Evolutionary conservation across 2,113 vertebrate genomes (phyloP).

Genomic region (Solea senegalensis): DNA sequence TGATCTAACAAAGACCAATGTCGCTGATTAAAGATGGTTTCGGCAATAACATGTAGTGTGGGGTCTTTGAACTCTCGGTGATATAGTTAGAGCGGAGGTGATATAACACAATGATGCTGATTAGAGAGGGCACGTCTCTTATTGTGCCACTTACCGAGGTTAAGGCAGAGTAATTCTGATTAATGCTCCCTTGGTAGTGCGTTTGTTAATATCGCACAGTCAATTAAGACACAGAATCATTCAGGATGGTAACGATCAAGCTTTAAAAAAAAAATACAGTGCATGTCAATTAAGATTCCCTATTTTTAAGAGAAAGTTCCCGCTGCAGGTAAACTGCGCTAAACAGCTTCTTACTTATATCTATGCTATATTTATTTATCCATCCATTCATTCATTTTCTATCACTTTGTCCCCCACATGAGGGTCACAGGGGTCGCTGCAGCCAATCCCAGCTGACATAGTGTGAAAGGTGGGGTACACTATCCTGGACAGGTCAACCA

Average conservation of each 20-base stretch:
- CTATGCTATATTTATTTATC: too few species aligned
- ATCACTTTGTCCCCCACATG: too few species aligned
- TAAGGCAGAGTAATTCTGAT: conserved; percentile 74
- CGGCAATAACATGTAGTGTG: conserved; percentile 70
- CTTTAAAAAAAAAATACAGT: conserved; percentile 60
- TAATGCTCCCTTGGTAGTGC: conserved; percentile 62
- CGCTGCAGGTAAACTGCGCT: too few species aligned
- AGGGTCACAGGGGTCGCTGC: too few species aligned
- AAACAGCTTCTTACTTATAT: too few species aligned
- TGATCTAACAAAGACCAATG: conserved; percentile 76
- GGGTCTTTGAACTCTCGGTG: conserved; percentile 78
- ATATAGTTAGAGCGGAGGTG: conserved; percentile 75
- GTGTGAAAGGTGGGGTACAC: too few species aligned
- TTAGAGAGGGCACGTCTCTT: conserved; percentile 76
- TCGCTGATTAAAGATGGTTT: conserved; percentile 78
- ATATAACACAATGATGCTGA: conserved; percentile 76
- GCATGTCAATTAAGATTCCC: conserved; percentile 47
- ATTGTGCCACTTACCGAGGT: conserved; percentile 76
- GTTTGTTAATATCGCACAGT: conserved; percentile 67
- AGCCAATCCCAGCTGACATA: too few species aligned
- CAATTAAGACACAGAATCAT: conserved; percentile 63
- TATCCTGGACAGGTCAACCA: too few species aligned
- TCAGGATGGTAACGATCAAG: conserved; percentile 51
- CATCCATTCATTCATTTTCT: too few species aligned
- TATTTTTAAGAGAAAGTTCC: not conserved